phyloP scores from a whole-genome alignment of 2,797 vertebrate species.

The Pseudochirops cupreus region DNA sequence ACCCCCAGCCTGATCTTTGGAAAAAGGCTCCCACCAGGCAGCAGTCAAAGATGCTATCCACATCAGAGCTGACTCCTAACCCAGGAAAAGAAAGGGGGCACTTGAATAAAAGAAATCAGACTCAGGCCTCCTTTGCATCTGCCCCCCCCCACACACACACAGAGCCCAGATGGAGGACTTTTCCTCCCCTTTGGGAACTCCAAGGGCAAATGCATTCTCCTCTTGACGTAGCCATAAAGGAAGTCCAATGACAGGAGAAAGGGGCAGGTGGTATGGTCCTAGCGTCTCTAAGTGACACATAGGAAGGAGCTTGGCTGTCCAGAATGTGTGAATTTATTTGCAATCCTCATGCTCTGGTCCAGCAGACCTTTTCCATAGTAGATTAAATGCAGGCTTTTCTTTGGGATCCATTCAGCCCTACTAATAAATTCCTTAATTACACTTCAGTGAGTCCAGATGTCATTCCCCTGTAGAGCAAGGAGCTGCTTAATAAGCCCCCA shows the following conservation, averaged over 20 bases:
- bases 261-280: background rate
- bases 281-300: background rate
- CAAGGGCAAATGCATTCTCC: background rate
- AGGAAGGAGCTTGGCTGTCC: background rate
- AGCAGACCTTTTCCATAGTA: background rate
- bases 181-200: background rate
- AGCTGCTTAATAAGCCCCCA: background rate
- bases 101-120: background rate
- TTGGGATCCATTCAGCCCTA: background rate
- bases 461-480: background rate
- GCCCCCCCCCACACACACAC: background rate
- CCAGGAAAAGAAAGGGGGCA: background rate
- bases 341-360: background rate
- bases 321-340: background rate
- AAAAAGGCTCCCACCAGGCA: background rate
- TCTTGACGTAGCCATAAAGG: rapidly evolving
- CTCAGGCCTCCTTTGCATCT: rapidly evolving
- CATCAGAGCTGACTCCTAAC: background rate
- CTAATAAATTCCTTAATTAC: constrained; percentile 22
- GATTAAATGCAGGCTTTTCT: background rate
- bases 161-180: background rate
- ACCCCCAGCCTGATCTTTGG: background rate
- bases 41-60: background rate
- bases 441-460: background rate
- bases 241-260: background rate